Conservation (phyloP, 2,888 invertebrate species). For the Spodoptera picta region DNA sequence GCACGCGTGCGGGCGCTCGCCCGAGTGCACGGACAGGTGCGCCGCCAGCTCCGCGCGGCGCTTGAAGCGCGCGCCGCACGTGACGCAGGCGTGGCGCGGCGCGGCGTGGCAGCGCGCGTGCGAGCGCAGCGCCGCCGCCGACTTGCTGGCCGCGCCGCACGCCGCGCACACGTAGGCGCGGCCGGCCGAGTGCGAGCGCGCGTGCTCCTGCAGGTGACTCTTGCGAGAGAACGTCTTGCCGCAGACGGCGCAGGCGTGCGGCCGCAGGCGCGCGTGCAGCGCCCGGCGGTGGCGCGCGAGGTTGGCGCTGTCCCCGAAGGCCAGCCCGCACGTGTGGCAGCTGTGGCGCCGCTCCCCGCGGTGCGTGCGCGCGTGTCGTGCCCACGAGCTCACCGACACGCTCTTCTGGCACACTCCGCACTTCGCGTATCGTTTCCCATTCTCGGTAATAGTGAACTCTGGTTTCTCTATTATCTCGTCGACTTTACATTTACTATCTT, state of each 20-base stretch:
- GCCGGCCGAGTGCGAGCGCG: constrained; percentile 78
- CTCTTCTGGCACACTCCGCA: constrained; percentile 80
- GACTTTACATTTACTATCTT: constrained; percentile 4
- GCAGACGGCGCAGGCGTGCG: constrained; percentile 84
- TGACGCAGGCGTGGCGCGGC: constrained; percentile 76
- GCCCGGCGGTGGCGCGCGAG: constrained; percentile 86
- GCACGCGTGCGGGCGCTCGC: constrained; percentile 87
- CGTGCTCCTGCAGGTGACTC: constrained; percentile 84
- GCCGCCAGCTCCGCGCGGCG: constrained; percentile 85
- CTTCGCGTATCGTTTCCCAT: constrained; percentile 60
- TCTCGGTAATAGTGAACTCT: constrained; percentile 42
- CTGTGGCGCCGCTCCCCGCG: constrained; percentile 75
- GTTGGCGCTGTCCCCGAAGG: constrained; percentile 83
- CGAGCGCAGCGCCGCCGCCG: constrained; percentile 85
- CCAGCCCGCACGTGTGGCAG: constrained; percentile 87
- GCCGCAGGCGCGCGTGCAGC: constrained; percentile 81
- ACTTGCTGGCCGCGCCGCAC: constrained; percentile 87
- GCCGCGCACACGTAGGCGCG: constrained; percentile 86
- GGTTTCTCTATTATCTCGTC: constrained; percentile 34
- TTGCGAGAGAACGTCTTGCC: constrained; percentile 82
- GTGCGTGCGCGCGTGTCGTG: constrained; percentile 84
- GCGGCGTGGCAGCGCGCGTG: constrained; percentile 79
- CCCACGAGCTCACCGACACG: constrained; percentile 70
- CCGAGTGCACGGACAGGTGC: constrained; percentile 88
- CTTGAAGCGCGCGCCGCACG: constrained; percentile 88